A percentile compares a stretch with the other conserved stretches of the same genome.
Conservation (phyloP, 2,888 invertebrate species). For the Drosophila infuscata region DNA sequence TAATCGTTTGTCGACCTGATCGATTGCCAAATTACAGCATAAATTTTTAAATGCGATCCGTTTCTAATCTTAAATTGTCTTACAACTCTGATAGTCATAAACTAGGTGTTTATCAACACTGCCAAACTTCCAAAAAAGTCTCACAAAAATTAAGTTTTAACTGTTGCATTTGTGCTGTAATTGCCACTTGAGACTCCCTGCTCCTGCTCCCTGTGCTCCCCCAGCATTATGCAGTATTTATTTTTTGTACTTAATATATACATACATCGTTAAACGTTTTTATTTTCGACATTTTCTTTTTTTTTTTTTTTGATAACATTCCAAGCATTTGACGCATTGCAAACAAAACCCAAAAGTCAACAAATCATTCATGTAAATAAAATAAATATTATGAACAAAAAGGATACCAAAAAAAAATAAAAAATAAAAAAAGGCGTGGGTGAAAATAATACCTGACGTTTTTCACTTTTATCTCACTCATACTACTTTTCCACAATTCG, state of each 20-base stretch:
- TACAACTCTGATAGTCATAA: not conserved
- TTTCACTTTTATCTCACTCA: slow-evolving; percentile 36
- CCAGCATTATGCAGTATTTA: slow-evolving; percentile 24
- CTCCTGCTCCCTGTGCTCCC: slow-evolving; percentile 13
- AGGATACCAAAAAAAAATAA: slow-evolving; percentile 16
- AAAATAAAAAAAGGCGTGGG: slow-evolving; percentile 5
- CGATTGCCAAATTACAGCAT: slow-evolving; percentile 29
- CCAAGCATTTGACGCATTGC: slow-evolving; percentile 26
- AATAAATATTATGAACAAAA: slow-evolving; percentile 25
- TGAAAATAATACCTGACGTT: slow-evolving; percentile 26
- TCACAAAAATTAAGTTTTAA: not conserved
- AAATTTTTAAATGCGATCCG: slow-evolving; percentile 6
- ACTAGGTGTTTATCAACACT: not conserved
- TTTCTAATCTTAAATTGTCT: not conserved
- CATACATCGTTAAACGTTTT: slow-evolving; percentile 6
- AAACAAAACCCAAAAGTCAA: slow-evolving; percentile 50
- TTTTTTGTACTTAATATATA: slow-evolving; percentile 3
- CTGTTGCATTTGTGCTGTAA: slow-evolving; percentile 41
- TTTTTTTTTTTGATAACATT: slow-evolving; percentile 10
- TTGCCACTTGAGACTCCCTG: slow-evolving; percentile 17
- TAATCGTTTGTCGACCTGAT: not conserved
- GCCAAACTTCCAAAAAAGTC: not conserved
- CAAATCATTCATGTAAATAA: slow-evolving; percentile 66
- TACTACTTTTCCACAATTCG: slow-evolving; percentile 32
- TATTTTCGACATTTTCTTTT: slow-evolving; percentile 15